These are phyloP conservation scores for Cephus nigrinus DNA, from an alignment of 2,888 invertebrate genomes.

Conservation along the genomic window DNA sequence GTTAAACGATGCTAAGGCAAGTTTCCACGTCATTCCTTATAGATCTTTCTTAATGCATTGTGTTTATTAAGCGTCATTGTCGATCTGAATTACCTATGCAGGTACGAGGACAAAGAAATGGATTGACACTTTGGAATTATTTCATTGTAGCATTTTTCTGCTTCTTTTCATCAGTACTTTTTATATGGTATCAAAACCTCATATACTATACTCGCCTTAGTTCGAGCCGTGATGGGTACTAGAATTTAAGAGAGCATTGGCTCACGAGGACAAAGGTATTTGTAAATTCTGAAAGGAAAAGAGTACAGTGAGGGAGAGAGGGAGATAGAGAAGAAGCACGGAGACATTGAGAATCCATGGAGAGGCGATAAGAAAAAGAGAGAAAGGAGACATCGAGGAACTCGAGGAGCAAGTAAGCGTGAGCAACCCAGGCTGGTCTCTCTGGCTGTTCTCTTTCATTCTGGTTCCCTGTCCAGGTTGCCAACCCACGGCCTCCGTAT, in stretches of 20 bases:
- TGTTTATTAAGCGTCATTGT: background rate
- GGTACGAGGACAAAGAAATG: background rate
- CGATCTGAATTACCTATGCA: background rate
- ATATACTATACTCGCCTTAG: background rate
- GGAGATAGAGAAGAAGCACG: background rate
- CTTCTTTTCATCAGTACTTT: background rate
- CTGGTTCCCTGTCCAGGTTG: conserved; percentile 12
- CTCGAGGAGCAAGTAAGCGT: background rate
- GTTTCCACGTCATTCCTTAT: too few relatives aligned
- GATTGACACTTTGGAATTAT: background rate
- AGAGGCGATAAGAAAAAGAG: conserved; percentile 5
- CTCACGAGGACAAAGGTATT: conserved; percentile 1
- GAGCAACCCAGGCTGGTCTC: conserved; percentile 9
- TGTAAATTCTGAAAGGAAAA: background rate
- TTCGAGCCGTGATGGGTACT: background rate
- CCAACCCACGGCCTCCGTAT: conserved; percentile 13
- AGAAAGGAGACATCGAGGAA: conserved; percentile 2
- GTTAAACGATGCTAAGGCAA: background rate
- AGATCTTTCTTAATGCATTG: background rate
- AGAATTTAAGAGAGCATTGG: background rate
- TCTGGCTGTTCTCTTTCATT: conserved; percentile 14
- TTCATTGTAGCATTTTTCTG: background rate
- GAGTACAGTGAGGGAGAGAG: background rate
- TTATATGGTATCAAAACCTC: background rate
- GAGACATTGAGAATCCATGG: background rate